Evolutionary conservation across 2,888 invertebrate genomes (phyloP).

Genomic region (Caenorhabditis angaria): DNA sequence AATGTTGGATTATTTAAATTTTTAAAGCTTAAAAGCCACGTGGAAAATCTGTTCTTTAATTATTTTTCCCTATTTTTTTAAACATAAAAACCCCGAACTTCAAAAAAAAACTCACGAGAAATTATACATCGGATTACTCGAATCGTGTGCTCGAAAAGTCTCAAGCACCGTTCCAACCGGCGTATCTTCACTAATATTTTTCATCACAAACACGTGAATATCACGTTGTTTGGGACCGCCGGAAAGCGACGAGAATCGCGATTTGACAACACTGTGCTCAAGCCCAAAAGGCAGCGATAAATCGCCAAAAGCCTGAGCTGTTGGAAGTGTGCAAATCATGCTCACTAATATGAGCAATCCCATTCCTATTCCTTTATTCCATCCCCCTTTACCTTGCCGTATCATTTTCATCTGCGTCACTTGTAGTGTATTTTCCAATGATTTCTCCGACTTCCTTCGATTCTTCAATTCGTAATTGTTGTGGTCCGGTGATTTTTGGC

Average conservation of each 20-base stretch:
- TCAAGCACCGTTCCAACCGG: constrained; percentile 65
- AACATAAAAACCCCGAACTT: neutral
- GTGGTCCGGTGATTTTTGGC: constrained; percentile 74
- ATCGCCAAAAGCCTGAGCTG: constrained; percentile 39
- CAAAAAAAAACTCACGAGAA: constrained; percentile 64
- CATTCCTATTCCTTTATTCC: neutral
- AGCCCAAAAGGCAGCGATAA: constrained; percentile 61
- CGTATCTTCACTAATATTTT: constrained; percentile 69
- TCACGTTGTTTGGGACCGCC: constrained; percentile 53
- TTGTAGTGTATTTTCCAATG: constrained; percentile 91
- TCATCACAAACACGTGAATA: constrained; percentile 65
- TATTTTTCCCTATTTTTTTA: no score
- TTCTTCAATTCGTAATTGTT: constrained; percentile 78
- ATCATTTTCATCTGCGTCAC: constrained; percentile 93
- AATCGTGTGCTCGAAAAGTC: constrained; percentile 69
- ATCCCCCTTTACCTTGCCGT: constrained; percentile 58
- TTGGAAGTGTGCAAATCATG: neutral
- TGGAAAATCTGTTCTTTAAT: no score
- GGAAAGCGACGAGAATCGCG: constrained; percentile 61
- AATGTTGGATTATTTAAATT: no score
- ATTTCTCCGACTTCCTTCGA: constrained; percentile 89
- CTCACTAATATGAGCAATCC: constrained; percentile 2
- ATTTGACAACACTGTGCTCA: constrained; percentile 51
- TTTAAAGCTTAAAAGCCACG: no score
- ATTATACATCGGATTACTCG: constrained; percentile 62